These are phyloP conservation scores for Drosophila mojavensis DNA, from an alignment of 1,140 invertebrate genomes.

Conservation along the genomic window DNA sequence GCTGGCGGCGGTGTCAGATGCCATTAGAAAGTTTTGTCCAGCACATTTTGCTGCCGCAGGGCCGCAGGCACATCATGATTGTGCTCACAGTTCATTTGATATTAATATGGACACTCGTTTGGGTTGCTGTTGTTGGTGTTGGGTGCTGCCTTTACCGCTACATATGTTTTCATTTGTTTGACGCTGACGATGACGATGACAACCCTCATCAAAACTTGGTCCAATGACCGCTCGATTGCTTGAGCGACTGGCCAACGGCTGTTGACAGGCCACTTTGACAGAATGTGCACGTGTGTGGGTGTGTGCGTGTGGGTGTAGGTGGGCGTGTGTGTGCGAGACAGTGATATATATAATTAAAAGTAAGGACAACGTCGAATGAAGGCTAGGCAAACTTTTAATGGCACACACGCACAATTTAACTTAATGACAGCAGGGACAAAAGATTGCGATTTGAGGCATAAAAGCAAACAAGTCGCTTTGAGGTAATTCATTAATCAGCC, in stretches of 20 bases:
- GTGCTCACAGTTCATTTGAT: slow-evolving; percentile 77
- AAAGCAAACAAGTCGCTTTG: slow-evolving; percentile 75
- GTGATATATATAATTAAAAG: slow-evolving; percentile 75
- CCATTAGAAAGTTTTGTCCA: slow-evolving; percentile 45
- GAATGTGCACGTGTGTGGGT: slow-evolving; percentile 12
- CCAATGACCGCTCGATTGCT: slow-evolving; percentile 74
- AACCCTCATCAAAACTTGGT: slow-evolving; percentile 80
- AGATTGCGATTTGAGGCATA: slow-evolving; percentile 68
- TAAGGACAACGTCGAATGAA: slow-evolving; percentile 40
- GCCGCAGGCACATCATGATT: slow-evolving; percentile 56
- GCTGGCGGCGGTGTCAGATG: slow-evolving; percentile 26
- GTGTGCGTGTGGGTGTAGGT: slow-evolving; percentile 27
- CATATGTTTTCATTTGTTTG: slow-evolving; percentile 82
- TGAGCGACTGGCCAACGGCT: slow-evolving; percentile 70
- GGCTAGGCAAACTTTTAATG: slow-evolving; percentile 66
- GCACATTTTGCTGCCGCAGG: slow-evolving; percentile 28
- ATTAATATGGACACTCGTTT: slow-evolving; percentile 74
- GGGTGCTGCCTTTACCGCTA: slow-evolving; percentile 57
- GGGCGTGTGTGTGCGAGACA: slow-evolving; percentile 23
- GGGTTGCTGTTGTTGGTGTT: slow-evolving; percentile 19
- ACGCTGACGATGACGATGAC: slow-evolving; percentile 80
- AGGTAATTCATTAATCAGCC: slow-evolving; percentile 74
- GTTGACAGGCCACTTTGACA: slow-evolving; percentile 78
- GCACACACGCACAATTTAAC: slow-evolving; percentile 69
- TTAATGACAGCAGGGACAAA: slow-evolving; percentile 70